These are phyloP conservation scores for Channallabes apus DNA, from an alignment of 2,797 vertebrate genomes.

Conservation along the genomic window DNA sequence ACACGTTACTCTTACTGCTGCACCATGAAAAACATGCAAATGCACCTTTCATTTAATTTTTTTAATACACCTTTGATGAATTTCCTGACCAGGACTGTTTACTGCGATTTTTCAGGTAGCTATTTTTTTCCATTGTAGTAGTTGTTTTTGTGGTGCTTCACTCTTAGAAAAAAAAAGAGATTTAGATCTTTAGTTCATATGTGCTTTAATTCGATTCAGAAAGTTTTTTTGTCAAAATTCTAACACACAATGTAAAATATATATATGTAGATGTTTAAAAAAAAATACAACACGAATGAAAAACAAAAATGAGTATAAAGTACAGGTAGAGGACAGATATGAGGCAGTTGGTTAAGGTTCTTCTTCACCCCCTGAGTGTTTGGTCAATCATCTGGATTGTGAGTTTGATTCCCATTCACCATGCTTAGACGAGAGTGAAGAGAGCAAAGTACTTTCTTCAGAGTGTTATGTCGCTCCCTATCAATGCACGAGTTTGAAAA, in stretches of 20 bases:
- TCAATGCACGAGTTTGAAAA: too few relatives aligned
- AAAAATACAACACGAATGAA: neutral
- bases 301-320: neutral
- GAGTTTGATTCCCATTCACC: too few relatives aligned
- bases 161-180: neutral
- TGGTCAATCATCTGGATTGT: too few relatives aligned
- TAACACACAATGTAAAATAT: neutral
- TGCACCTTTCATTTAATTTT: neutral
- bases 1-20: conserved; percentile 5
- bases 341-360: neutral
- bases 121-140: neutral
- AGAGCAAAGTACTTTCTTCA: too few relatives aligned
- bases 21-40: conserved; percentile 17
- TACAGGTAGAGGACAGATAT: neutral
- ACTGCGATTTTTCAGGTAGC: neutral
- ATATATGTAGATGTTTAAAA: too few relatives aligned
- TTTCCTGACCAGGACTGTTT: conserved; percentile 23
- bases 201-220: neutral
- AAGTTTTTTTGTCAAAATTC: neutral
- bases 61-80: neutral
- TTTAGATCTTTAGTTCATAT: neutral
- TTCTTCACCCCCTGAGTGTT: too few relatives aligned
- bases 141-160: conserved; percentile 13
- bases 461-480: too few relatives aligned
- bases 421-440: too few relatives aligned